A percentile compares a stretch with the other conserved stretches of the same genome.
Conservation (phyloP, 2,888 invertebrate species). For the Adela reaumurella region DNA sequence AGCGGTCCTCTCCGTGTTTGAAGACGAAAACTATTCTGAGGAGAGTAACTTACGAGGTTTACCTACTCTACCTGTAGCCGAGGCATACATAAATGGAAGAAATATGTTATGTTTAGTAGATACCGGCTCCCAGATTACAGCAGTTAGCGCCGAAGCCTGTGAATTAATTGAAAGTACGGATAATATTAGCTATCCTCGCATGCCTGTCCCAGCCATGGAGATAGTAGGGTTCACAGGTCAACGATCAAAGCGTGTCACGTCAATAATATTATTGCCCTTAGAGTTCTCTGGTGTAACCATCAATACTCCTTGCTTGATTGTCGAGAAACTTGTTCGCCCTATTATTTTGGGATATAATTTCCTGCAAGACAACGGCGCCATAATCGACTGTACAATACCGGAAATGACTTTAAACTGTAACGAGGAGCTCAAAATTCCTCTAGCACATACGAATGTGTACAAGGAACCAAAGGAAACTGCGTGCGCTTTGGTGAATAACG, state of each 20-base stretch:
- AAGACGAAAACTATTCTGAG: neutral
- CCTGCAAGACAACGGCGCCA: neutral
- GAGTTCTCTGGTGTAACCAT: neutral
- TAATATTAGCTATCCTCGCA: neutral
- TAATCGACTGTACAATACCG: neutral
- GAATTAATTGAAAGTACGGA: neutral
- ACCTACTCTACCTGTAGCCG: neutral
- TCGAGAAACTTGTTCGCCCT: neutral
- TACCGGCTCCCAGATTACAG: slow-evolving; percentile 1
- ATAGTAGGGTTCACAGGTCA: neutral
- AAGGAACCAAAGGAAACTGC: too few species aligned
- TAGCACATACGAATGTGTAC: neutral
- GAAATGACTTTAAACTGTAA: neutral
- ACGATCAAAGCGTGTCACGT: neutral
- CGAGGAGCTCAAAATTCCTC: neutral
- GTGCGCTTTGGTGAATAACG: too few species aligned
- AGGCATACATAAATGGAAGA: neutral
- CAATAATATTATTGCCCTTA: neutral
- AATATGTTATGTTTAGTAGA: neutral
- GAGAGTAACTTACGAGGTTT: neutral
- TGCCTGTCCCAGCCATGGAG: neutral
- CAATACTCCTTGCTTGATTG: neutral
- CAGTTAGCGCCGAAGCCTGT: neutral
- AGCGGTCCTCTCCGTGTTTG: neutral
- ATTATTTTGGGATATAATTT: slow-evolving; percentile 1